Evolutionary conservation across 2,888 invertebrate species (phyloP).

Genomic region (Sacculina carcini): DNA sequence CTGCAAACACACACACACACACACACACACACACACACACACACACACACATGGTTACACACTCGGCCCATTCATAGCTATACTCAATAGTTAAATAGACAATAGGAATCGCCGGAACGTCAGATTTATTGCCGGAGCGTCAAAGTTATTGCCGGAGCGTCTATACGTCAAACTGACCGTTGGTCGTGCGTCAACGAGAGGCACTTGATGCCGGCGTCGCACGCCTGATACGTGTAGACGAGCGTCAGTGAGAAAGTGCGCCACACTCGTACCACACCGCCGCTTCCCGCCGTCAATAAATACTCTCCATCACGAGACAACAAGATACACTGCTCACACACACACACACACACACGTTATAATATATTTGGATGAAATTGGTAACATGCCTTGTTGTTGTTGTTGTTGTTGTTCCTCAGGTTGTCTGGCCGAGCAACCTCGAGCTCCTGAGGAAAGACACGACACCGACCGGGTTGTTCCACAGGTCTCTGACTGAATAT

Average conservation of each 20-base stretch:
- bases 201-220: constrained; percentile 78
- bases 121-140: background rate
- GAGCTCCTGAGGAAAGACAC: too few relatives aligned
- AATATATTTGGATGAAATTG: background rate
- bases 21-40: background rate
- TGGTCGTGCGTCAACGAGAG: constrained; percentile 94
- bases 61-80: background rate
- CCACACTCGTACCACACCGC: constrained; percentile 90
- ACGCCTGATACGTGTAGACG: constrained; percentile 90
- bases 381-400: background rate
- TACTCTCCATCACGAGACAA: constrained; percentile 96
- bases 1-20: constrained; percentile 30
- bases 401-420: too few relatives aligned
- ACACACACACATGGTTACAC: background rate
- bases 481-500: too few relatives aligned
- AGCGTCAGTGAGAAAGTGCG: constrained; percentile 86
- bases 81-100: background rate
- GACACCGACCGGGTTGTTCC: too few relatives aligned
- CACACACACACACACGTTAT: background rate
- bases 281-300: constrained; percentile 86
- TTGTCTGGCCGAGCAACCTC: too few relatives aligned
- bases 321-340: constrained; percentile 43
- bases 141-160: background rate
- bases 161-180: constrained; percentile 39
- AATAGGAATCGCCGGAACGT: background rate